Conservation (phyloP, 2,888 invertebrate species). For the Incurvaria masculella region DNA sequence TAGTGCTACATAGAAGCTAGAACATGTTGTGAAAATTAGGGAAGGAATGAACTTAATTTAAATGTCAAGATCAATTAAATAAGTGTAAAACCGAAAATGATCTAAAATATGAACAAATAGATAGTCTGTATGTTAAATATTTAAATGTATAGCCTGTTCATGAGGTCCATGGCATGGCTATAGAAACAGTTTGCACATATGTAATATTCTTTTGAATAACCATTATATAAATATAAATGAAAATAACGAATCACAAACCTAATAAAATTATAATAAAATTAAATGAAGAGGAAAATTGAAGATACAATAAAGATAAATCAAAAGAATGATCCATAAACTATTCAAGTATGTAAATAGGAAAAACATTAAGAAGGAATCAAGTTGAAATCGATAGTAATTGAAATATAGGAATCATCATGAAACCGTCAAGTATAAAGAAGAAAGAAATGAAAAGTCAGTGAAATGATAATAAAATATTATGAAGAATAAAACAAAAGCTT, state of each 20-base stretch:
- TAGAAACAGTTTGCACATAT: not conserved
- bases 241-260: conserved; percentile 10
- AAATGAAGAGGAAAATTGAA: conserved; percentile 2
- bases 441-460: not conserved
- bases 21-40: no score
- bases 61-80: no score
- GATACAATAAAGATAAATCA: conserved; percentile 1
- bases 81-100: no score
- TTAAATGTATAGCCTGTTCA: no score
- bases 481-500: conserved; percentile 21
- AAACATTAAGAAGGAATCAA: conserved; percentile 1
- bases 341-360: not conserved
- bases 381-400: conserved; percentile 3
- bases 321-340: not conserved
- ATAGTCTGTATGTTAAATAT: no score
- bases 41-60: no score
- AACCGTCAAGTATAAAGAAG: conserved; percentile 4
- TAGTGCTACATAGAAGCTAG: no score
- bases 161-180: not conserved
- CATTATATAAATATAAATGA: conserved; percentile 27
- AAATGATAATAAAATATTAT: conserved; percentile 8
- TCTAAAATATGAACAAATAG: no score
- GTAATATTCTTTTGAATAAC: conserved; percentile 23
- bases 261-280: conserved; percentile 1
- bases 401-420: conserved; percentile 7